Base-by-base conservation (phyloP, 2,888 invertebrate species). In the Eupithecia subumbrata region DNA sequence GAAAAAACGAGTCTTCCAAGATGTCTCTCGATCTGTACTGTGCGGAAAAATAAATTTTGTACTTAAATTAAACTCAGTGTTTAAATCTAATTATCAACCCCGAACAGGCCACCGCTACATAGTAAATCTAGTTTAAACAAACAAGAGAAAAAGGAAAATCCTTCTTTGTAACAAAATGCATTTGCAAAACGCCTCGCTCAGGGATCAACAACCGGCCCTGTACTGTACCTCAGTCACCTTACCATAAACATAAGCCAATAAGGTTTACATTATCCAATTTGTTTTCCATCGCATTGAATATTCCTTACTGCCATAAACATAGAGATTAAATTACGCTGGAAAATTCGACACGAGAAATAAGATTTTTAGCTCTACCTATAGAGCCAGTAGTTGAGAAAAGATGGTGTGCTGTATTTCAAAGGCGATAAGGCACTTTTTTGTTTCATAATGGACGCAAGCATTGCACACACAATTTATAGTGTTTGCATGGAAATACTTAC, bases 131-230 rank as follows among this genome's bases (percentile, higher is more conserved):
- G 40, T 40, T 12, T 11, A 12, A 43, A 43, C 12, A 12, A 43
- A 43, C 43, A 14, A 43, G 8, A 43, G 8, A 40, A 7, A 9
- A 40, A 8, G 40, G 40, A 18, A 60, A 25, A 25, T 14, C 60
- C 60, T 25, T 60, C 5, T 34, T 9, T 30, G 34, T 34, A 64
- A 34, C 34, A 64, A 64, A 18, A 34, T 64, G 64, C 64, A 34
- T 56, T 56, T 14, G 12, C 60, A 34, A 34, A 22, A 64, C 64
- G 68, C 7, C 43, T 68, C 43, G 16, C 14, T 43, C 68, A 68
- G 68, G 43, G 68, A 68, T 40, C 68, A 68, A 40, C 40, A 68
- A 68, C 68, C 68, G 40, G 25, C 68, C 68, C 68, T 68, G 43
- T 14, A 43, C 22, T 68, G 60, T 56, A 56, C 60, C 25, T 25